Evolutionary conservation across 2,888 invertebrate genomes (phyloP), one percentile per base, ranked within the genome.

Genomic region (Campaea margaritaria): DNA sequence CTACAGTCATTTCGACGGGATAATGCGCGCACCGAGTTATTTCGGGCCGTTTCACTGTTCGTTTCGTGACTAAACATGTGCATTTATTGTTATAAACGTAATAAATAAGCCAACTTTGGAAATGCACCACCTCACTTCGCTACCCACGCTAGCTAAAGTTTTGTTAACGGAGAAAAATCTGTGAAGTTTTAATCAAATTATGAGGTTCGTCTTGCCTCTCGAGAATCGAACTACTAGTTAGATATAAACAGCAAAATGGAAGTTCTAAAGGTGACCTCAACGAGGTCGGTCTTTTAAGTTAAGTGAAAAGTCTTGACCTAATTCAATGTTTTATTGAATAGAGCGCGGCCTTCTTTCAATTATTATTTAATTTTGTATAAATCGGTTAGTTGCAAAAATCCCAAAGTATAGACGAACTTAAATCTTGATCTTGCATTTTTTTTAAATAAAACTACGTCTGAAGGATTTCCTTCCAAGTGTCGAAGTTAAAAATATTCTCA

Each of bases 1-100:
- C 71, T 73, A 75, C 70, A 75, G 73, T 70, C 67, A 72, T 71
- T 70, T 62, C 58, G 64, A 62, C 65, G 57, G 64, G 52, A 58
- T 54, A 58, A 56, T 66, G 56, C 57, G 56, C 57, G 62, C 62
- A 49, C 36, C 53, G 50, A 34, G 58, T 57, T 66, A 64, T 68
- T 66, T 60, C 48, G 46, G 55, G 54, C 14, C 43, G 21, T 28
- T 58, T 69, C 64, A 59, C 52, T 49, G 45, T 52, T 47, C 42
- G 49, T 63, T 67, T 64, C 66, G 65, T 51, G 50, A 39, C 46
- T 51, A 55, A 67, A 60, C 62, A 62, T 51, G 58, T 47, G 59
- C 48, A 52, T 62, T 53, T 56, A 53, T 62, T 49, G 48, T 55
- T 49, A 54, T 68, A 61, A 69, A 67, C 58, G 53, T 65, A 60